Base-by-base conservation (phyloP, 2,888 invertebrate species). In the Suillia variegata region DNA sequence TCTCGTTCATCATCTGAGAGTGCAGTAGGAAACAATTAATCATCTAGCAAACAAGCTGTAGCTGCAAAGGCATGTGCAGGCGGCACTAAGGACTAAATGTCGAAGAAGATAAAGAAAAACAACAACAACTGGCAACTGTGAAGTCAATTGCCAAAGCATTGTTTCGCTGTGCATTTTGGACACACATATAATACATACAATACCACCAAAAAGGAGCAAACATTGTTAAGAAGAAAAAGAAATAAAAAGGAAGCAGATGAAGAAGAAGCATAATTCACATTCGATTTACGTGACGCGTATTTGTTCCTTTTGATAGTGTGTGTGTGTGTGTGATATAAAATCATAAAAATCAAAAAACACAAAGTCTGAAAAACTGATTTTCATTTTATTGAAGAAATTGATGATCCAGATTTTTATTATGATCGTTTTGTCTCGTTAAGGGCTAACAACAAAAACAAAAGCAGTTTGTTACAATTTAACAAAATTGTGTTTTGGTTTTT, bases 1-100 rank as follows among this genome's bases (percentile, higher is more conserved):
- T n/a, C n/a, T n/a, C n/a, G n/a, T n/a, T n/a, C n/a, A n/a, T n/a
- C n/a, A n/a, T n/a, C n/a, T n/a, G n/a, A n/a, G n/a, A n/a, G n/a
- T n/a, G n/a, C n/a, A n/a, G n/a, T n/a, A n/a, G 64, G 54, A 64
- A 61, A 66, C 69, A 70, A 71, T 71, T 71, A 73, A 74, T 71
- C 71, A 74, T 47, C 62, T 18, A 61, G 20, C 54, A 74, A 74
- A 71, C 69, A 65, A 71, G 74, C 60, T 38, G 53, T 52, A 50
- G 33, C 31, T 56, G 42, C 50, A n/a, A n/a, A n/a, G n/a, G n/a
- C n/a, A n/a, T n/a, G n/a, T n/a, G n/a, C n/a, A n/a, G n/a, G 5
- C 26, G 26, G 26, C 6, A 26, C 5, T 6, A 26, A 26, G 26
- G 26, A 26, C 26, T 26, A 26, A 26, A 26, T 26, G 26, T 26